Conservation (phyloP, 2,113 vertebrate species). For the Colossoma macropomum region DNA sequence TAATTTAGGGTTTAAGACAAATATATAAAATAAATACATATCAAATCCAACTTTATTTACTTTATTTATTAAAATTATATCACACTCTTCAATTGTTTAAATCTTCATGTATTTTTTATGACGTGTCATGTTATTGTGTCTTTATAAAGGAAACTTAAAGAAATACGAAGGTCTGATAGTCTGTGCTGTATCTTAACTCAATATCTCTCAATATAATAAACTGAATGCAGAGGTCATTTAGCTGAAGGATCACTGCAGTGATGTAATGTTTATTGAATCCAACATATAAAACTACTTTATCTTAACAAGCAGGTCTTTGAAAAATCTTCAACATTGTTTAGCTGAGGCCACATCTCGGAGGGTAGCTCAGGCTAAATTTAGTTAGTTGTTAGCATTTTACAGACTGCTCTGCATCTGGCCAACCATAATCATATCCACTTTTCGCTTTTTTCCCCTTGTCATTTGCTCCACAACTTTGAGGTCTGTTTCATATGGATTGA, state of each 20-base stretch:
- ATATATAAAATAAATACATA: too few species aligned
- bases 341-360: conserved; percentile 47
- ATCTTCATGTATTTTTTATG: too few species aligned
- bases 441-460: conserved; percentile 41
- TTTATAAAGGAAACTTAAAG: too few species aligned
- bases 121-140: too few species aligned
- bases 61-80: too few species aligned
- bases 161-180: too few species aligned
- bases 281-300: conserved; percentile 44
- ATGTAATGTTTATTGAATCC: conserved; percentile 24
- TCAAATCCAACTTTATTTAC: too few species aligned
- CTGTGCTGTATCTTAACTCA: too few species aligned
- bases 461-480: conserved; percentile 53
- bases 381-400: conserved; percentile 57
- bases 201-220: not conserved
- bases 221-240: not conserved
- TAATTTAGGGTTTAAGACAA: too few species aligned
- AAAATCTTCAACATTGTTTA: conserved; percentile 34
- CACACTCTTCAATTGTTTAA: too few species aligned
- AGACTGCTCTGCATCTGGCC: conserved; percentile 39
- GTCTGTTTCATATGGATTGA: conserved; percentile 62
- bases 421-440: conserved; percentile 49
- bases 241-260: conserved; percentile 15
- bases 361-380: conserved; percentile 44
- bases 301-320: conserved; percentile 23